These are phyloP conservation scores for Pangasianodon gigas DNA, from an alignment of 2,113 vertebrate species.

Conservation along the genomic window DNA sequence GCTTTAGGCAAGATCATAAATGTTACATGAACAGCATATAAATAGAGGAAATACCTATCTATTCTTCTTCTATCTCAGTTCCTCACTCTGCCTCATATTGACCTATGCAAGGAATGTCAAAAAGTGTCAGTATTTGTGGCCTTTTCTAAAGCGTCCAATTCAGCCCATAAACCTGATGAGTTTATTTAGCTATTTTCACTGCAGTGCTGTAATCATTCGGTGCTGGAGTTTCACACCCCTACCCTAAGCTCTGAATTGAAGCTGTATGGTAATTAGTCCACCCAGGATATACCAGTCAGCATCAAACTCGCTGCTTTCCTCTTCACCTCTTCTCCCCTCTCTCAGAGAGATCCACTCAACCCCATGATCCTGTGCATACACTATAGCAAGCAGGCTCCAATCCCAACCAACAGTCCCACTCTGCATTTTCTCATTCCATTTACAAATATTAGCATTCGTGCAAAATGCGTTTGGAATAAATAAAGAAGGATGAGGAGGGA, in stretches of 20 bases:
- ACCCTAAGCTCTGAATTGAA: slow-evolving; percentile 50
- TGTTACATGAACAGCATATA: slow-evolving; percentile 1
- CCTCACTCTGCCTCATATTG: not conserved
- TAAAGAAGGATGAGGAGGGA: slow-evolving; percentile 56
- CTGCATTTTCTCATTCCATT: slow-evolving; percentile 60
- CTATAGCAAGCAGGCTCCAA: slow-evolving; percentile 56
- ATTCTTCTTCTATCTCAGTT: slow-evolving; percentile 5
- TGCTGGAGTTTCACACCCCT: slow-evolving; percentile 16
- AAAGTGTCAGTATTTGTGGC: not conserved
- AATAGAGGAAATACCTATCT: not conserved
- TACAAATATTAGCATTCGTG: slow-evolving; percentile 71
- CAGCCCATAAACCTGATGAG: not conserved
- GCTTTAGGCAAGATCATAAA: slow-evolving; percentile 11
- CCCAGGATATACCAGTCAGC: slow-evolving; percentile 51
- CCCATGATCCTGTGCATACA: slow-evolving; percentile 48
- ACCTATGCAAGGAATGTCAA: not conserved
- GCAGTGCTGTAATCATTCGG: not conserved
- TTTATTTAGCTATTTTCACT: not conserved
- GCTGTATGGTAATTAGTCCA: slow-evolving; percentile 59
- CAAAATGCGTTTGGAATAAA: slow-evolving; percentile 63
- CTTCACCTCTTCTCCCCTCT: not conserved
- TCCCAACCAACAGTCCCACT: slow-evolving; percentile 53
- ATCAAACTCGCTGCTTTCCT: slow-evolving; percentile 34
- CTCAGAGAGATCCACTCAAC: slow-evolving; percentile 51
- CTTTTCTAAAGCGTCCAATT: not conserved